Percentiles rank a stretch among this genome's conserved stretches.
Conservation (phyloP, 2,113 vertebrate genomes). For the Condylura cristata region DNA sequence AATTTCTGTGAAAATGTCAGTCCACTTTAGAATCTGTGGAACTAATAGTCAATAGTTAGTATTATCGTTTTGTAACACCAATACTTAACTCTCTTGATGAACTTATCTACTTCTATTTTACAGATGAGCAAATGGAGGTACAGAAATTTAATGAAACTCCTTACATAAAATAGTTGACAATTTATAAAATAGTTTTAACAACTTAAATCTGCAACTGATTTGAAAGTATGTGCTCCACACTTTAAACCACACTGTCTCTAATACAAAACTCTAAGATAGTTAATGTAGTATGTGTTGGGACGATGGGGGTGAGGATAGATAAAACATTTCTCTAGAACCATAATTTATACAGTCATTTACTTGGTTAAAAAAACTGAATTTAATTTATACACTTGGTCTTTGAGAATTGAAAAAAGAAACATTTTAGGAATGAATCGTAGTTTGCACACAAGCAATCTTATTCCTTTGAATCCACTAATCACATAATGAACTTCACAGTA, state of each 20-base stretch:
- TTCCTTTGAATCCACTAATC: not conserved
- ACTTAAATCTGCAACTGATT: not conserved
- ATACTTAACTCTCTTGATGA: not conserved
- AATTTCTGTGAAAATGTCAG: not conserved
- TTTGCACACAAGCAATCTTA: not conserved
- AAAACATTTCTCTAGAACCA: not conserved
- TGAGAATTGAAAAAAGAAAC: not conserved
- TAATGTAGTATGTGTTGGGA: not conserved
- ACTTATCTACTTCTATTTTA: not conserved
- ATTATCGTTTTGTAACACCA: not conserved
- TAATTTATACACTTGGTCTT: not conserved
- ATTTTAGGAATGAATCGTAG: not conserved
- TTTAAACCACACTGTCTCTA: not conserved
- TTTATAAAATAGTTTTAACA: not conserved
- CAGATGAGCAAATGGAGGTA: not conserved
- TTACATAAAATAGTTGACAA: not conserved
- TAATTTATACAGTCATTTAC: not conserved
- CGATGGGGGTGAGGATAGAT: not conserved
- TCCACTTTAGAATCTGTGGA: not conserved
- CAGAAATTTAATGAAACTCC: not conserved
- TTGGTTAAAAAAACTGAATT: not conserved
- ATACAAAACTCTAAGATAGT: not conserved
- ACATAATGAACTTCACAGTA: not conserved
- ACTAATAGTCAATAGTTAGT: not conserved
- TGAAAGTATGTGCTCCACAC: not conserved